Evolutionary conservation across 2,888 invertebrate species (phyloP).

Genomic region (Sturmia bella): DNA sequence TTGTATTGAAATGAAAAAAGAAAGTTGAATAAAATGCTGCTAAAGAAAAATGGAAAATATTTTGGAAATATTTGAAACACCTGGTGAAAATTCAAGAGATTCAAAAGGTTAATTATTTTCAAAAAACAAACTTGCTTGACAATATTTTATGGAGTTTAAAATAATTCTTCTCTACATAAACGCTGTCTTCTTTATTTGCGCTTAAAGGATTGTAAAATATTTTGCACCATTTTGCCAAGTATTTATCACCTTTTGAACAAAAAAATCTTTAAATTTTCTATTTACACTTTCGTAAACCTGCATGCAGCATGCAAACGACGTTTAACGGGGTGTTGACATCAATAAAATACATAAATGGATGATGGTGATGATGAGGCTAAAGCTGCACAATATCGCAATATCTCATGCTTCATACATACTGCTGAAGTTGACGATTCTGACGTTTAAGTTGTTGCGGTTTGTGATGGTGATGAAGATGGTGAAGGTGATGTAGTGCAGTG

Average conservation of each 20-base stretch:
- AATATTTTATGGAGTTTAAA: no score
- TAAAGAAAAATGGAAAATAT: not conserved
- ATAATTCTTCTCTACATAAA: no score
- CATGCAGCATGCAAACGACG: slow-evolving; percentile 1
- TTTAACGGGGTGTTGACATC: slow-evolving; percentile 36
- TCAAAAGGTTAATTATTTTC: no score
- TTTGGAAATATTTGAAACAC: not conserved
- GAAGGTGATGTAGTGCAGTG: slow-evolving; percentile 29
- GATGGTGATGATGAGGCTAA: slow-evolving; percentile 37
- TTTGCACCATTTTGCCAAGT: not conserved
- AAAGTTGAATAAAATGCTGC: slow-evolving; percentile 2
- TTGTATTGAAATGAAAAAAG: slow-evolving; percentile 4
- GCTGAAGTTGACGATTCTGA: slow-evolving; percentile 62
- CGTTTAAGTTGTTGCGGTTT: slow-evolving; percentile 35
- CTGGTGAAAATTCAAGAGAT: no score
- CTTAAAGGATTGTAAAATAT: not conserved
- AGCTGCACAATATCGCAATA: not conserved
- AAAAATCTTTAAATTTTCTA: not conserved
- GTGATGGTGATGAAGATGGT: slow-evolving; percentile 28
- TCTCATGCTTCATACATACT: slow-evolving; percentile 16
- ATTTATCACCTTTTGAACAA: not conserved
- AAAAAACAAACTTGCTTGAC: no score
- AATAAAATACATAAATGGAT: slow-evolving; percentile 51
- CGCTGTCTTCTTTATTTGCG: not conserved
- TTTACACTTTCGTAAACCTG: slow-evolving; percentile 7